phyloP scores from a whole-genome alignment of 2,797 vertebrate genomes.

The Sus cebifrons region DNA sequence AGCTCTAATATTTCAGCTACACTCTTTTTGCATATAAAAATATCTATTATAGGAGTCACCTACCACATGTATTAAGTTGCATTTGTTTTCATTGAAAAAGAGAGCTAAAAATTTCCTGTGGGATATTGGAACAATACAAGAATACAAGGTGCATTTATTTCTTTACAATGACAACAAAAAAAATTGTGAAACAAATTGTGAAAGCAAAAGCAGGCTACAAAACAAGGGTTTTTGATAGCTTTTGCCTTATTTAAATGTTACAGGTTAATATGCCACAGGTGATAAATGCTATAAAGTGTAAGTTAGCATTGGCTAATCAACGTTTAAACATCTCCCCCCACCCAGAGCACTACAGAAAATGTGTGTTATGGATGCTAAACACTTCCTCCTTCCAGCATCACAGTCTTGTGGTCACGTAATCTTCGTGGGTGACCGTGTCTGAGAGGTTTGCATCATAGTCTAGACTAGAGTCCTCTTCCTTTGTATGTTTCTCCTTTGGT shows the following conservation, averaged over 20 bases:
- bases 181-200: conserved; percentile 87
- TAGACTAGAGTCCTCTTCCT: conserved; percentile 79
- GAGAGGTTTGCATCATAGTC: conserved; percentile 83
- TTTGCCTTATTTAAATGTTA: conserved; percentile 86
- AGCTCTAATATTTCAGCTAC: conserved; percentile 81
- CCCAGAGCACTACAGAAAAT: conserved; percentile 86
- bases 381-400: conserved; percentile 85
- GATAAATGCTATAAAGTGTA: conserved; percentile 86
- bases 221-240: conserved; percentile 83
- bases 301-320: conserved; percentile 84
- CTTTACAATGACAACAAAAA: conserved; percentile 85
- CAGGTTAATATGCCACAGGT: conserved; percentile 86
- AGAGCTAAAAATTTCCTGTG: conserved; percentile 90
- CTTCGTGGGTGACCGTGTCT: conserved; percentile 88
- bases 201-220: conserved; percentile 90
- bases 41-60: conserved; percentile 88
- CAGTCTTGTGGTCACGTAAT: conserved; percentile 91
- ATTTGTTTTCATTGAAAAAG: conserved; percentile 91
- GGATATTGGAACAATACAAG: conserved; percentile 90
- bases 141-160: conserved; percentile 91
- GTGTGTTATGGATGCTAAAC: conserved; percentile 79
- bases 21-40: conserved; percentile 90
- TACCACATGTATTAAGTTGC: conserved; percentile 88
- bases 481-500: conserved; percentile 79
- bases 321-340: conserved; percentile 81